Evolutionary conservation across 2,113 vertebrate genomes (phyloP).

Genomic region (Dascyllus trimaculatus): DNA sequence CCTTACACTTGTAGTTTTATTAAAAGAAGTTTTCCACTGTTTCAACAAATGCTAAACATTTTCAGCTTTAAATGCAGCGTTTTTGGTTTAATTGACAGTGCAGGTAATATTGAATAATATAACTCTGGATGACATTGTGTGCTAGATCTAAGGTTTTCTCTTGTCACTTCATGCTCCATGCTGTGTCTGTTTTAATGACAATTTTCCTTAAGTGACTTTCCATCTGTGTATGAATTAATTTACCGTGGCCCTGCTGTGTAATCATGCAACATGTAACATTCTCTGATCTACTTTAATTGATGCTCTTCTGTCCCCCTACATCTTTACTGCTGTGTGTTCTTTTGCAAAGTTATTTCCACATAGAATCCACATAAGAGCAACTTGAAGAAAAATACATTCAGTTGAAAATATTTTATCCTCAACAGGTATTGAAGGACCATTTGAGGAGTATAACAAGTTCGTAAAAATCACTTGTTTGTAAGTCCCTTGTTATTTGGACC

Average conservation of each 20-base stretch:
- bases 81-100: not conserved
- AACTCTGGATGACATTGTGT: not conserved
- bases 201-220: slow-evolving; percentile 46
- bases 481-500: slow-evolving; percentile 88
- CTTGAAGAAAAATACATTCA: slow-evolving; percentile 80
- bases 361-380: slow-evolving; percentile 81
- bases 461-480: slow-evolving; percentile 89
- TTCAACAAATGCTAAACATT: too few relatives aligned
- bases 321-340: slow-evolving; percentile 78
- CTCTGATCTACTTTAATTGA: slow-evolving; percentile 63
- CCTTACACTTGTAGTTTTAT: too few relatives aligned
- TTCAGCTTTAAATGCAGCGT: too few relatives aligned
- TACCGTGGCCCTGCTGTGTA: slow-evolving; percentile 61
- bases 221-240: slow-evolving; percentile 58
- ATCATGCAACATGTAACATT: slow-evolving; percentile 62
- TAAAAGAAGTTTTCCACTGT: too few relatives aligned
- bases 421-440: slow-evolving; percentile 89
- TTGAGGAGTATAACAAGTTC: slow-evolving; percentile 89
- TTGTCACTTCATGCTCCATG: slow-evolving; percentile 43
- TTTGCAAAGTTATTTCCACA: slow-evolving; percentile 79
- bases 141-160: not conserved
- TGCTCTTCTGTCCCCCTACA: slow-evolving; percentile 70
- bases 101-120: not conserved
- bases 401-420: slow-evolving; percentile 90
- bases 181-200: slow-evolving; percentile 39